A percentile compares a stretch with the other conserved stretches of the same genome.
phyloP scores from a whole-genome alignment of 2,888 invertebrate species.

The Muschampia plurimacula region DNA sequence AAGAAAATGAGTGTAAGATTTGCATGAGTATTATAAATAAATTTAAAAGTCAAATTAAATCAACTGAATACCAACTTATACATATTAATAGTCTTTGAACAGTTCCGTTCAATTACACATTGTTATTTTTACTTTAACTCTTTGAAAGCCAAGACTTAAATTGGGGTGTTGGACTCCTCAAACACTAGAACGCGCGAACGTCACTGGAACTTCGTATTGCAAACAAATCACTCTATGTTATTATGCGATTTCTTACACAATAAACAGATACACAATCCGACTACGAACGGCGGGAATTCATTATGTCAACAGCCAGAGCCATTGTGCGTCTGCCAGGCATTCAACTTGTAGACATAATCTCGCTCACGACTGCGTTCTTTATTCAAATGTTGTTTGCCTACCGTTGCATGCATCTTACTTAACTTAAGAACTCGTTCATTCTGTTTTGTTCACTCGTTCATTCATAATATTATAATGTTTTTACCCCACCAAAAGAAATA shows the following conservation, averaged over 20 bases:
- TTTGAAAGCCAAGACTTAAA: too few relatives aligned
- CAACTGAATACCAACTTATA: too few relatives aligned
- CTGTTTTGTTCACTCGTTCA: background rate
- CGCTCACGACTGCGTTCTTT: constrained; percentile 1
- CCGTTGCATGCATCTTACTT: background rate
- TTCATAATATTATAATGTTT: background rate
- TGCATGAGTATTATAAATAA: too few relatives aligned
- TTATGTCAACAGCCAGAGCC: constrained; percentile 6
- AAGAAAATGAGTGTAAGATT: too few relatives aligned
- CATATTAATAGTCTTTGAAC: too few relatives aligned
- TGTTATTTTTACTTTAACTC: too few relatives aligned
- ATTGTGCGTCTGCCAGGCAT: constrained; percentile 11
- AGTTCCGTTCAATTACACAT: too few relatives aligned
- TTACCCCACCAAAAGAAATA: background rate
- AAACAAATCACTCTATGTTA: background rate
- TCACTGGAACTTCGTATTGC: background rate
- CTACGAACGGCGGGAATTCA: constrained; percentile 8
- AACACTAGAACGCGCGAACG: background rate
- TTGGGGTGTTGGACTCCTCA: background rate
- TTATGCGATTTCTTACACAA: constrained; percentile 13
- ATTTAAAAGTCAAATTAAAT: too few relatives aligned
- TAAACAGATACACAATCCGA: constrained; percentile 4
- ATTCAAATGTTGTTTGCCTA: constrained; percentile 13
- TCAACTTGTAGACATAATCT: constrained; percentile 14
- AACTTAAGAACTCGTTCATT: background rate